A percentile compares a stretch with the other conserved stretches of the same genome.
These are phyloP conservation scores for Atractosteus spatula DNA, from an alignment of 2,113 vertebrate species.

Conservation along the genomic window DNA sequence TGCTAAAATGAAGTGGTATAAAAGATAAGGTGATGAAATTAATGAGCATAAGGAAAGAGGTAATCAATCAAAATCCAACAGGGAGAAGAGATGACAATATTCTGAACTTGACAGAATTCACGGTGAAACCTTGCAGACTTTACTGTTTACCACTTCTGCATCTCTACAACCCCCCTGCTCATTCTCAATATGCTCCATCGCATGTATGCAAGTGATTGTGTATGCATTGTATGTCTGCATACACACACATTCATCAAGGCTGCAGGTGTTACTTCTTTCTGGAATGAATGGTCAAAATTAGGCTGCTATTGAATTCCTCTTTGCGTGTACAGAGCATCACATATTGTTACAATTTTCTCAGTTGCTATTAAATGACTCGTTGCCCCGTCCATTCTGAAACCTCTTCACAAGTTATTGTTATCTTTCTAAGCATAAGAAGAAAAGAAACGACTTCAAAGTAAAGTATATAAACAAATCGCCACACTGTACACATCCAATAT, in stretches of 20 bases:
- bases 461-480: no score
- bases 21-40: constrained; percentile 99
- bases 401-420: no score
- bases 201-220: neutral
- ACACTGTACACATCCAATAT: no score
- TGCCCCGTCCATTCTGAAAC: no score
- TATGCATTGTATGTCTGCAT: neutral
- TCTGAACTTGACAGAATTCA: constrained; percentile 65
- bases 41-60: constrained; percentile 93
- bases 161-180: constrained; percentile 4
- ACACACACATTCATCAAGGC: neutral
- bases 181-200: neutral
- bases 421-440: no score
- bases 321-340: no score
- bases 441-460: no score
- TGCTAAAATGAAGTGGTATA: constrained; percentile 97
- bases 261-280: constrained; percentile 4
- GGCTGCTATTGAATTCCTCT: neutral
- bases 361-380: no score
- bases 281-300: neutral
- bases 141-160: constrained; percentile 32
- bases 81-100: constrained; percentile 64
- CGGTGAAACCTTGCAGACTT: constrained; percentile 52
- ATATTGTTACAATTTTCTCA: no score
- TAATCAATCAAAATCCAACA: constrained; percentile 91